Base-by-base conservation (phyloP, 2,888 invertebrate genomes). In the Ceraclea dissimilis region DNA sequence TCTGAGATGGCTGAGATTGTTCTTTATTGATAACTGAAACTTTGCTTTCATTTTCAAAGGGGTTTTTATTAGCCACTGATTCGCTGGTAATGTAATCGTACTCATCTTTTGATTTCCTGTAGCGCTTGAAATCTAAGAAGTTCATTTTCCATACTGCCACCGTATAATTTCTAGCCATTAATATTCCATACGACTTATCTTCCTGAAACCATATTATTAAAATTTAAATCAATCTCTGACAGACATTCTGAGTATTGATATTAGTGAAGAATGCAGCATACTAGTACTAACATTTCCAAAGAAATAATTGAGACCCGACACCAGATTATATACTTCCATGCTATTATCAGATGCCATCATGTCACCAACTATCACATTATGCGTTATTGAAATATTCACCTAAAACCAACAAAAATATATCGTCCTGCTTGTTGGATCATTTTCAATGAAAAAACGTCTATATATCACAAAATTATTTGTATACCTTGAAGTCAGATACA, bases 111-210 rank as follows among this genome's bases (percentile, higher is more conserved):
- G 20, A 2, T 18, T 46, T 46, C 18, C 19, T 46, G 16, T 46
- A 46, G 6, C 46, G 18, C 13, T 46, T 46, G 46, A 46, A 46
- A 11, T 47, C 33, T 11, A 47, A 46, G n/a, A 17, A 18, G 16
- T 56, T 49, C 56, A 56, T 56, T 17, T 33, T 51, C 56, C 56
- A 56, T 11, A 56, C 11, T 17, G 20, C 56, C 5, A 56, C 56
- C 18, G 46, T 47, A 39, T 48, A 56, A 33, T 56, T 51, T 33
- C 51, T 51, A 2, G 56, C 51, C 39, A 17, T 34, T 13, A 56
- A 51, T 21, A 56, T 48, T 13, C 51, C 56, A 16, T 50, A 43
- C 21, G 31, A 18, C 50, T 49, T 49, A 20, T 46, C 51, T n/a
- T 20, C 11, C 55, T 55, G 31, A 39, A 39, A 39, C 13, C 5